Conservation (phyloP, 2,888 invertebrate species). For the Lithophane socia region DNA sequence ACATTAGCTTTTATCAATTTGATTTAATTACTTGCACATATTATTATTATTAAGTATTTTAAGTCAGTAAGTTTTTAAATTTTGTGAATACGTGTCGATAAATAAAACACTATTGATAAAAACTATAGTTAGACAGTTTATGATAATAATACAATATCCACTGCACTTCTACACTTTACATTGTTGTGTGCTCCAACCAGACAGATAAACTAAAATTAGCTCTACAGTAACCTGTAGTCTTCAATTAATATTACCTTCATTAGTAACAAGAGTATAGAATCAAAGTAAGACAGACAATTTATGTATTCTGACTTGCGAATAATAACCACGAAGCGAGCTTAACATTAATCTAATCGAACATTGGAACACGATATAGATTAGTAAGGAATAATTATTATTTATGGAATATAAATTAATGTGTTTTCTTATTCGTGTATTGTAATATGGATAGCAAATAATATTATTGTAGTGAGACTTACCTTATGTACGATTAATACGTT, state of each 20-base stretch:
- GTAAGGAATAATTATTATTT: slow-evolving; percentile 46
- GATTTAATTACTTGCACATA: no score
- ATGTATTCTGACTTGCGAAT: slow-evolving; percentile 47
- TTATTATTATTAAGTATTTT: no score
- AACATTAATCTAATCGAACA: slow-evolving; percentile 42
- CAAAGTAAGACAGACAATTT: slow-evolving; percentile 44
- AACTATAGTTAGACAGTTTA: background rate
- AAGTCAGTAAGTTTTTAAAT: no score
- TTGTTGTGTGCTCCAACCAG: background rate
- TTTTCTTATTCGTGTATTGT: background rate
- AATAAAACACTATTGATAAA: no score
- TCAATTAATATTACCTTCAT: slow-evolving; percentile 8
- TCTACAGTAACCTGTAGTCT: background rate
- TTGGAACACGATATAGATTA: slow-evolving; percentile 46
- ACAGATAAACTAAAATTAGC: background rate
- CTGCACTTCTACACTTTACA: background rate
- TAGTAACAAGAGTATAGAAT: background rate
- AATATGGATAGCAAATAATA: background rate
- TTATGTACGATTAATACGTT: slow-evolving; percentile 14
- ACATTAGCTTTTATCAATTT: background rate
- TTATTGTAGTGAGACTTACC: background rate
- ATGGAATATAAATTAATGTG: slow-evolving; percentile 42
- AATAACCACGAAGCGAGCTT: slow-evolving; percentile 27
- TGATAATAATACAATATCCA: background rate
- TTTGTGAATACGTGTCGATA: no score